Base-by-base conservation (phyloP, 2,797 vertebrate species). In the Liparis tanakae region DNA sequence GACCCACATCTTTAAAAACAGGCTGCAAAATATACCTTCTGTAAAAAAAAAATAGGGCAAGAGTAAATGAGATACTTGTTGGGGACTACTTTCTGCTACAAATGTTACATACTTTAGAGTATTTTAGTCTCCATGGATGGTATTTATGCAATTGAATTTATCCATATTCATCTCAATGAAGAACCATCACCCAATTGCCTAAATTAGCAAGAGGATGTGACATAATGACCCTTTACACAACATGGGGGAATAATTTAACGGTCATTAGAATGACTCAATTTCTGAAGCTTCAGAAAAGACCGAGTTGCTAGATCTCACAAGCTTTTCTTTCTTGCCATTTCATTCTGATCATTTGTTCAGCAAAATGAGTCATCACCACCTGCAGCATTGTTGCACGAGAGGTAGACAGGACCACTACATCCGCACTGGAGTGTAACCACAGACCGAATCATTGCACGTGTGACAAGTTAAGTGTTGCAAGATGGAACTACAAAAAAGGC, bases 331-430 rank as follows among this genome's bases (percentile, higher is more conserved):
- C 3, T 74, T 59, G n/a, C 17, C 14, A 43, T 51, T 66, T 69
- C 3, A 44, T 71, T 37, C 15, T 34, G 18, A 44, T 41, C 46
- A 37, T 56, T 65, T 74, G 75, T 36, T 76, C 46, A 73, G 68
- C 83, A 85, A 88, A 89, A 75, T 84, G 73, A 86, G 48, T 92
- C 89, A 90, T 83, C 79, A 69, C 10, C 79, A 69, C 10, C 4
- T 8, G 4, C 5, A 43, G 14, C 22, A 1, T 33, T 33, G 77
- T 5, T 46, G 17, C 66, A 51, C 71, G 63, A 64, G 15, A 9
- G 34, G 70, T 14, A 70, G 72, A 61, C 18, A 1, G 0, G 84
- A 72, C 76, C 72, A 79, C 56, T 67, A 58, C 25, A 22, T 56
- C 43, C 6, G 56, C 46, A 62, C 39, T 6, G 15, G 10, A 5